phyloP scores from a whole-genome alignment of 2,888 invertebrate species.

The Aethes cnicana region DNA sequence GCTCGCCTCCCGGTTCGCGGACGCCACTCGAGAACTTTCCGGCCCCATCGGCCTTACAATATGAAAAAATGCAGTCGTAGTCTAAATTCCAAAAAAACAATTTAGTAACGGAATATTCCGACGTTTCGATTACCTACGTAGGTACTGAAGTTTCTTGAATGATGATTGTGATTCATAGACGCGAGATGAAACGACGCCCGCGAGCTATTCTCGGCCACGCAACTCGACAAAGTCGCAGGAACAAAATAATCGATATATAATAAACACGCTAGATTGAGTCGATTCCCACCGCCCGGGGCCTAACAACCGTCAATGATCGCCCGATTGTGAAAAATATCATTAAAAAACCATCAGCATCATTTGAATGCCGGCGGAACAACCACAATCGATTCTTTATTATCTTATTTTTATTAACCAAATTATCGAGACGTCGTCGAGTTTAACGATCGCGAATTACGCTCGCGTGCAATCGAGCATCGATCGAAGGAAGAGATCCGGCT shows the following conservation, averaged over 20 bases:
- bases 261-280: conserved; percentile 30
- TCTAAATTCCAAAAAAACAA: no score
- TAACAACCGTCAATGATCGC: conserved; percentile 80
- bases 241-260: conserved; percentile 27
- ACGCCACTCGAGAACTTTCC: no score
- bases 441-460: conserved; percentile 41
- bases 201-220: no score
- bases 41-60: no score
- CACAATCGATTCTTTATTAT: conserved; percentile 77
- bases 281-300: conserved; percentile 55
- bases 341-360: conserved; percentile 83
- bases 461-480: conserved; percentile 42
- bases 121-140: no score
- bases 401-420: conserved; percentile 68
- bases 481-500: conserved; percentile 53
- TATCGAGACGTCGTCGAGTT: conserved; percentile 56
- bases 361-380: conserved; percentile 71
- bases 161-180: no score
- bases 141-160: no score
- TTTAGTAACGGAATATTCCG: no score
- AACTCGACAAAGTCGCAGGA: conserved; percentile 14
- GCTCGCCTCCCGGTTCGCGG: no score
- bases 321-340: conserved; percentile 83
- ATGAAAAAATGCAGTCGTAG: no score
- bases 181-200: no score